These are phyloP conservation scores for Entomobrya multifasciata DNA, from an alignment of 2,888 invertebrate genomes.

Conservation along the genomic window DNA sequence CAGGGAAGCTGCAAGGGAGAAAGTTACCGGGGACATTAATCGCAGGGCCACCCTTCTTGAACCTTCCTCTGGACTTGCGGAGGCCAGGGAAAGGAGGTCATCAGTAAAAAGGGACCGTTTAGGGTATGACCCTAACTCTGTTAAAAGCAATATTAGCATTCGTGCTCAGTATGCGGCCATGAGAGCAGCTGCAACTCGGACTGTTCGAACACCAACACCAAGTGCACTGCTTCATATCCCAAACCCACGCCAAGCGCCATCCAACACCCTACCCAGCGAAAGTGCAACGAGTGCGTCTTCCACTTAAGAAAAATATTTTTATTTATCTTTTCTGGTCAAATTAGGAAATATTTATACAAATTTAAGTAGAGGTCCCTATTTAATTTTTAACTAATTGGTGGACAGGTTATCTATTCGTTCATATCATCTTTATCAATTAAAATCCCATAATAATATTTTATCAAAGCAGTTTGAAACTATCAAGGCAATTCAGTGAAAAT, in stretches of 20 bases:
- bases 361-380: too few species aligned
- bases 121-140: constrained; percentile 64
- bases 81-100: constrained; percentile 51
- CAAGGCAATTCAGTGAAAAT: background rate
- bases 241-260: background rate
- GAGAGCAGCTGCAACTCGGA: constrained; percentile 70
- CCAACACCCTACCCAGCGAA: background rate
- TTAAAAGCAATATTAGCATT: constrained; percentile 70
- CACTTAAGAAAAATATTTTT: constrained; percentile 12
- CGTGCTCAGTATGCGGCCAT: constrained; percentile 76
- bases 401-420: too few species aligned
- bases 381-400: background rate
- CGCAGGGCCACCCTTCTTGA: constrained; percentile 71
- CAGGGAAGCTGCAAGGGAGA: constrained; percentile 28
- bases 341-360: background rate
- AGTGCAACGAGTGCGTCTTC: constrained; percentile 48
- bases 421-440: too few species aligned
- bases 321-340: background rate
- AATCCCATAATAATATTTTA: too few species aligned
- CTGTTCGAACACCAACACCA: constrained; percentile 36
- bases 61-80: constrained; percentile 35
- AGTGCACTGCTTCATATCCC: background rate
- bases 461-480: background rate
- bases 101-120: constrained; percentile 50
- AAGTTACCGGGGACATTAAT: constrained; percentile 67